Conservation (phyloP, 2,888 invertebrate species). For the Muscina levida region DNA sequence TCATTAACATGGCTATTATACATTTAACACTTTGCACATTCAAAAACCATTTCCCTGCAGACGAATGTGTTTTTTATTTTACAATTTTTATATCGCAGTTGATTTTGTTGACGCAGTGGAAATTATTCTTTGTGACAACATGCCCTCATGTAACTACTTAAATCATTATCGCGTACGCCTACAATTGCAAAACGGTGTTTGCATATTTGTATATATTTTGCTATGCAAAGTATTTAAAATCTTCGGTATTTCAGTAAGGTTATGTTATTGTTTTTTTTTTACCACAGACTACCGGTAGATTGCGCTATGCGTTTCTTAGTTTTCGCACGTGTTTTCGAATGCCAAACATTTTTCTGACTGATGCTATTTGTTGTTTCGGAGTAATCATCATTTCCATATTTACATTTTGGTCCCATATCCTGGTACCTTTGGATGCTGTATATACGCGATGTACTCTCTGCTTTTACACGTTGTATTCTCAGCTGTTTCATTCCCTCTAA, state of each 20-base stretch:
- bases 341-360: constrained; percentile 56
- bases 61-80: constrained; percentile 17
- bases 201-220: background rate
- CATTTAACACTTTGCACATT: constrained; percentile 44
- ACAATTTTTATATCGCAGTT: constrained; percentile 29
- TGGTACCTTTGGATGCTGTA: constrained; percentile 37
- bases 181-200: background rate
- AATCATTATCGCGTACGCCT: background rate
- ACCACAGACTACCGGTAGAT: background rate
- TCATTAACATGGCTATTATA: constrained; percentile 44
- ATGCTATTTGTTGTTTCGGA: constrained; percentile 46
- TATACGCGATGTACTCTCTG: background rate
- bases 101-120: background rate
- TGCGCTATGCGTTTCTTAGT: constrained; percentile 37
- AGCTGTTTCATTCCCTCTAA: constrained; percentile 33
- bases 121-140: constrained; percentile 37
- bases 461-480: constrained; percentile 40
- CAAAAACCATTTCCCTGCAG: constrained; percentile 1
- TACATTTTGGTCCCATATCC: constrained; percentile 9
- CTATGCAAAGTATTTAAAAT: background rate
- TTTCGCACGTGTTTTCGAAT: constrained; percentile 58
- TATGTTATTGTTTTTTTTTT: background rate
- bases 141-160: background rate
- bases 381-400: constrained; percentile 47
- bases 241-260: background rate